Base-by-base conservation (phyloP, 2,888 invertebrate genomes). In the Chesias legatella region DNA sequence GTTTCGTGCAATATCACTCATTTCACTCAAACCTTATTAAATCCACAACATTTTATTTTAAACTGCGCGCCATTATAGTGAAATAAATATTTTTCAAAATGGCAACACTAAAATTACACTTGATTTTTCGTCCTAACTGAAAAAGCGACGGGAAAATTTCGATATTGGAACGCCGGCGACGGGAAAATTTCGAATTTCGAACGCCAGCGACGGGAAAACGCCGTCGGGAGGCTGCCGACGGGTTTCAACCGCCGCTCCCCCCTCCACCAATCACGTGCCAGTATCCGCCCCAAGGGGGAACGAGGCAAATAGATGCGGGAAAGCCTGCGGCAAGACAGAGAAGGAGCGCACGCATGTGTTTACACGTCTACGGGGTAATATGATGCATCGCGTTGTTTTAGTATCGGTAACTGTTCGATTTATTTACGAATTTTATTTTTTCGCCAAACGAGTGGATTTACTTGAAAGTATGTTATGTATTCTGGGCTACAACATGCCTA, bases 361-460 rank as follows among this genome's bases (percentile, higher is more conserved):
- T 74, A 76, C 69, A 67, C 65, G 59, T 36, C 60, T 66, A 67
- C 68, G 74, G 79, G 75, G 81, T 79, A 84, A 79, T 81, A 83
- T 82, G 85, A 85, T 86, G 84, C 86, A 86, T 83, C 76, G 74
- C 79, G 81, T 80, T 85, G 81, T 85, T 83, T 81, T 78, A 82
- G 73, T 82, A 85, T 83, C 79, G 73, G 76, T 80, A 77, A 74
- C 79, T 76, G 66, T 81, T 79, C 78, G 73, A 78, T 81, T 70
- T 81, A 78, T 79, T 78, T 79, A 79, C 72, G 63, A 75, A 67
- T 79, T 76, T 77, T 66, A 73, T 17, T 76, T 72, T 60, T 62
- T 58, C 64, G 60, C 68, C 69, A 73, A 78, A 79, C 70, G 64
- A 79, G 70, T 67, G 66, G 65, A 71, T 70, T 73, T 70, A 66